These are phyloP conservation scores for Muscicapa striata DNA, from an alignment of 2,797 vertebrate species.

Conservation along the genomic window DNA sequence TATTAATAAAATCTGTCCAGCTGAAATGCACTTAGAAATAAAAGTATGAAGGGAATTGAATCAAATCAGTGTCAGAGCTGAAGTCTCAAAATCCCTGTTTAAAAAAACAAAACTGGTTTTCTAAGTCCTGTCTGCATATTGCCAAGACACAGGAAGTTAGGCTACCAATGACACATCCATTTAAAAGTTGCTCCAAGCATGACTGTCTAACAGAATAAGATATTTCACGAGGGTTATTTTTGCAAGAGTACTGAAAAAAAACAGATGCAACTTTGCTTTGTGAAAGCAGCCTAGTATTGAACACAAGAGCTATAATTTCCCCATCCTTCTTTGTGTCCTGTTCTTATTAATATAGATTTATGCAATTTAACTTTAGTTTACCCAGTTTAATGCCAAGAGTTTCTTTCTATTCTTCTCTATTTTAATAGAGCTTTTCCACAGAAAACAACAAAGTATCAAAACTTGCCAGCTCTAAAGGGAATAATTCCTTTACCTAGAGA, in stretches of 20 bases:
- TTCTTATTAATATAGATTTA: background rate
- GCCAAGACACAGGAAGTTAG: conserved; percentile 4
- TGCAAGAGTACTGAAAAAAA: conserved; percentile 18
- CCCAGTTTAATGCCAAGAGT: background rate
- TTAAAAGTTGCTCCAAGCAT: conserved; percentile 23
- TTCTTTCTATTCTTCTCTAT: background rate
- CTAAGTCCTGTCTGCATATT: conserved; percentile 3
- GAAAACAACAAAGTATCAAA: background rate
- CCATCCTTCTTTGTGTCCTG: background rate
- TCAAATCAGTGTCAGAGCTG: background rate
- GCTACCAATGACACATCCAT: conserved; percentile 12
- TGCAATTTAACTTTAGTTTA: background rate
- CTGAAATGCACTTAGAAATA: conserved; percentile 7
- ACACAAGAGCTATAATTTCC: background rate
- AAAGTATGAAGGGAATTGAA: background rate
- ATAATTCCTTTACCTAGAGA: background rate
- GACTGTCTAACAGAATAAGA: conserved; percentile 32
- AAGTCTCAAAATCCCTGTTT: conserved; percentile 4
- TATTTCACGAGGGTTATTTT: conserved; percentile 2
- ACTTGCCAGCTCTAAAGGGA: background rate
- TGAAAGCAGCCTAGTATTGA: conserved; percentile 18
- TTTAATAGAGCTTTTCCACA: background rate
- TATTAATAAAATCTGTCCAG: conserved; percentile 11
- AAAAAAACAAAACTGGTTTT: background rate
- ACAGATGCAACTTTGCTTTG: background rate